These are phyloP conservation scores for Eurystomus gularis DNA, from an alignment of 2,113 vertebrate species.

Conservation along the genomic window DNA sequence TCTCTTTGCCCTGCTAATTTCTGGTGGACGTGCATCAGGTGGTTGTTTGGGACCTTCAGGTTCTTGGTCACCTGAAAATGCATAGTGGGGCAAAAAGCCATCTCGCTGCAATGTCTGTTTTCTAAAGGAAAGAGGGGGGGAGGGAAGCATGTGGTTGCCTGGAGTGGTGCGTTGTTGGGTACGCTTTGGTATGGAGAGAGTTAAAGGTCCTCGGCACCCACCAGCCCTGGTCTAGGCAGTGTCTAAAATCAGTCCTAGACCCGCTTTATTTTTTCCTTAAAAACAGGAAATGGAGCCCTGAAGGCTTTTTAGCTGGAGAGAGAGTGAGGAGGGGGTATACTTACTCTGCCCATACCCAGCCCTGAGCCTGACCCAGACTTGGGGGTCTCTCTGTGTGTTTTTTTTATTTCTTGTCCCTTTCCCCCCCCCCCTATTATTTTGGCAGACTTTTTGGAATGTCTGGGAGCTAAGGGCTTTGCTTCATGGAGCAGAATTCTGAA, in stretches of 20 bases:
- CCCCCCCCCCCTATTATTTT: slow-evolving; percentile 74
- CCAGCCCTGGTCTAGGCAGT: slow-evolving; percentile 43
- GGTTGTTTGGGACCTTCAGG: not conserved
- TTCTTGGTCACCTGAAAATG: not conserved
- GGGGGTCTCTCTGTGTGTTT: slow-evolving; percentile 79
- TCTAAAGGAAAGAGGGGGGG: not conserved
- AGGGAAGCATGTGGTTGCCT: not conserved
- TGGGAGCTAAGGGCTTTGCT: slow-evolving; percentile 87
- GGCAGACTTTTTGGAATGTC: slow-evolving; percentile 94
- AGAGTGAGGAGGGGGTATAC: slow-evolving; percentile 53
- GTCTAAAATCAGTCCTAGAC: slow-evolving; percentile 68
- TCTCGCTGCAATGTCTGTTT: not conserved
- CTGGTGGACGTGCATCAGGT: accelerated
- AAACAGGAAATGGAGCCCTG: slow-evolving; percentile 78
- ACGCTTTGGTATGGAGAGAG: slow-evolving; percentile 42
- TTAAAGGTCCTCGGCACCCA: slow-evolving; percentile 68
- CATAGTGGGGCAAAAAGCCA: not conserved
- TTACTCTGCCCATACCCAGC: slow-evolving; percentile 56
- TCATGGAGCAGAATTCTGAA: slow-evolving; percentile 85
- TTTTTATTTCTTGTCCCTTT: slow-evolving; percentile 34
- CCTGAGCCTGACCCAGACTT: slow-evolving; percentile 79
- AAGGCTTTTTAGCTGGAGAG: slow-evolving; percentile 63
- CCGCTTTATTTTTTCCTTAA: slow-evolving; percentile 67
- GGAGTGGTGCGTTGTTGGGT: accelerated
- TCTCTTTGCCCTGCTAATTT: not conserved